phyloP scores from a whole-genome alignment of 2,888 invertebrate genomes.

The Dasysyrphus tricinctus region DNA sequence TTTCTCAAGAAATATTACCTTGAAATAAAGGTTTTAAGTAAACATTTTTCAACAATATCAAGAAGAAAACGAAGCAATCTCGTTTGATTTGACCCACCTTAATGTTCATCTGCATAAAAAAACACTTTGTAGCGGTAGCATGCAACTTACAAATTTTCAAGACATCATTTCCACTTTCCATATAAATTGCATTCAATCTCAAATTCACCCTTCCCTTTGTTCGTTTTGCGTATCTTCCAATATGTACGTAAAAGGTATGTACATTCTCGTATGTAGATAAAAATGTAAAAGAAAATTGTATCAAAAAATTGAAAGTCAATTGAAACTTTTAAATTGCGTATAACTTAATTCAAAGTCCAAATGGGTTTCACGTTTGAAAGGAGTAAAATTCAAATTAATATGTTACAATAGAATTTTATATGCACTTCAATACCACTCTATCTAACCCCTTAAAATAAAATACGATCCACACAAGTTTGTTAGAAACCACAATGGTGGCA shows the following conservation, averaged over 20 bases:
- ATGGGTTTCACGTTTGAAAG: constrained; percentile 31
- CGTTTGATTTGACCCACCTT: too few relatives aligned
- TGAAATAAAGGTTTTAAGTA: too few relatives aligned
- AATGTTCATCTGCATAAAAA: background rate
- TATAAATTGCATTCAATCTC: constrained; percentile 47
- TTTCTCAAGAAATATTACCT: too few relatives aligned
- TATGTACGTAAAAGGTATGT: too few relatives aligned
- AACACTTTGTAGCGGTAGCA: background rate
- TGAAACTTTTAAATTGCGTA: constrained; percentile 57
- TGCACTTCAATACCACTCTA: constrained; percentile 33
- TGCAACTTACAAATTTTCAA: background rate
- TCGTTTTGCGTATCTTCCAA: constrained; percentile 7
- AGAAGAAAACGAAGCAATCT: too few relatives aligned
- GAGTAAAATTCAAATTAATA: constrained; percentile 59
- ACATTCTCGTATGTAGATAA: background rate
- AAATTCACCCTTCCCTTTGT: constrained; percentile 32
- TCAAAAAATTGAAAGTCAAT: constrained; percentile 68
- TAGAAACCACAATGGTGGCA: constrained; percentile 66
- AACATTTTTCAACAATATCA: too few relatives aligned
- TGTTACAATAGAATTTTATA: constrained; percentile 48
- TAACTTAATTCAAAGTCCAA: constrained; percentile 64
- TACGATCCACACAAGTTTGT: constrained; percentile 36
- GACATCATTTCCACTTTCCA: constrained; percentile 29
- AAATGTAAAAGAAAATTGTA: constrained; percentile 49
- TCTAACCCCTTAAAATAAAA: constrained; percentile 30